Percentiles rank a stretch among this genome's conserved stretches.
phyloP scores from a whole-genome alignment of 2,113 vertebrate genomes.

The Ochotona princeps region DNA sequence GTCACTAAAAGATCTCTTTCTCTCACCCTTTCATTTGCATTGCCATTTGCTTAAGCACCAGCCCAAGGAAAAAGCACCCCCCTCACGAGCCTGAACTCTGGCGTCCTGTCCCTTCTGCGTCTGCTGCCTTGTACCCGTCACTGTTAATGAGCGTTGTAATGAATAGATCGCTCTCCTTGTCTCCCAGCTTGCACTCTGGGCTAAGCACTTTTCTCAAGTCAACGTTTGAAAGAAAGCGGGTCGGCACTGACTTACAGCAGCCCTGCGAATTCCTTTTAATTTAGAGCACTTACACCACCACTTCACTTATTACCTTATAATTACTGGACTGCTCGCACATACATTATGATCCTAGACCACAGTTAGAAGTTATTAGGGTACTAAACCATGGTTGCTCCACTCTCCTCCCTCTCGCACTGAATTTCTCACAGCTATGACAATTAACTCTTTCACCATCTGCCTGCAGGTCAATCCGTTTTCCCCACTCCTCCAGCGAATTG shows the following conservation, averaged over 20 bases:
- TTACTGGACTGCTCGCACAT: conserved; percentile 86
- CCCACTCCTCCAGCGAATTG: background rate
- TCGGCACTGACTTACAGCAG: conserved; percentile 87
- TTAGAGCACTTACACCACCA: conserved; percentile 88
- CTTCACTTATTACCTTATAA: conserved; percentile 90
- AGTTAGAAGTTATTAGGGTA: conserved; percentile 88
- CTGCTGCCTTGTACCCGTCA: conserved; percentile 87
- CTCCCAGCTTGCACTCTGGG: conserved; percentile 87
- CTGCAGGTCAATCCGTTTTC: conserved; percentile 38
- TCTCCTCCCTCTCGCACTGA: conserved; percentile 77
- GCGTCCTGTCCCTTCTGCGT: conserved; percentile 78
- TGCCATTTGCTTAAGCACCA: conserved; percentile 78
- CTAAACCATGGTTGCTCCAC: conserved; percentile 83
- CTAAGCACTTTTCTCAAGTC: conserved; percentile 88
- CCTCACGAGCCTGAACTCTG: conserved; percentile 71
- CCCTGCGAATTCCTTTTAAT: conserved; percentile 89
- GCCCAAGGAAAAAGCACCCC: conserved; percentile 53
- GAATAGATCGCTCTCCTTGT: conserved; percentile 94
- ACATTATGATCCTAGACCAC: conserved; percentile 85
- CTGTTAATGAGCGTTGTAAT: conserved; percentile 95
- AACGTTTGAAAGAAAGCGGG: conserved; percentile 86
- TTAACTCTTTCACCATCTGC: conserved; percentile 74
- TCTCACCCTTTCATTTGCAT: conserved; percentile 67
- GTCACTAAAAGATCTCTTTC: conserved; percentile 70
- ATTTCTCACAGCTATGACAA: conserved; percentile 81